Evolutionary conservation across 2,113 vertebrate species (phyloP).

Genomic region (Potamarius usumacintae): DNA sequence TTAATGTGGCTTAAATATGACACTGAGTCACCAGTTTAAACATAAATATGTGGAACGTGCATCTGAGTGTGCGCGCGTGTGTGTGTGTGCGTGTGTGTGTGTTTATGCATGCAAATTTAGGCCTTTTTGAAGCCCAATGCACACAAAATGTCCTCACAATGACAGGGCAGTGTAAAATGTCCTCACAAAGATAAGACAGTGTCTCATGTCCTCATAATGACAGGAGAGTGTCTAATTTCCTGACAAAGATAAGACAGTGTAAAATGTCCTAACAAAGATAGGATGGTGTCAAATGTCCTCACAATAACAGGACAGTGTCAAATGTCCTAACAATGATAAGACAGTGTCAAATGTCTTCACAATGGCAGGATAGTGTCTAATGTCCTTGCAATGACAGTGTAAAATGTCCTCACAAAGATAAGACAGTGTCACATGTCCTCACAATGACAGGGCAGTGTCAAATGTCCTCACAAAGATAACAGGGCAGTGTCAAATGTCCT

Average conservation of each 20-base stretch:
- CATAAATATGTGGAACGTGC: neutral
- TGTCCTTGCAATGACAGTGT: too few relatives aligned
- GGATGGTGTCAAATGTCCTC: neutral
- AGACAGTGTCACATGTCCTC: neutral
- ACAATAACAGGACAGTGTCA: neutral
- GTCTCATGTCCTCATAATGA: too few relatives aligned
- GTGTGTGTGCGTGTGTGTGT: neutral
- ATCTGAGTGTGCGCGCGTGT: neutral
- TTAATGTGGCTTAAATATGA: too few relatives aligned
- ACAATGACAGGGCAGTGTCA: neutral
- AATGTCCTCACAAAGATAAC: neutral
- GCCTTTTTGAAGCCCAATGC: too few relatives aligned
- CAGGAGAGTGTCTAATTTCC: too few relatives aligned
- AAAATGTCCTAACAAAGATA: too few relatives aligned
- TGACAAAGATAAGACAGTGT: neutral
- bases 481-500: neutral
- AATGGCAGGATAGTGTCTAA: neutral
- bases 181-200: too few relatives aligned
- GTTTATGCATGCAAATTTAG: neutral
- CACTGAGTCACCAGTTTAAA: too few relatives aligned
- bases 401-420: neutral
- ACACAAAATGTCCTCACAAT: neutral
- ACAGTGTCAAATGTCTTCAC: neutral
- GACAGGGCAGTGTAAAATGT: neutral
- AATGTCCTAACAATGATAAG: neutral